phyloP scores from a whole-genome alignment of 1,140 invertebrate species.

The Ips nitidus region DNA sequence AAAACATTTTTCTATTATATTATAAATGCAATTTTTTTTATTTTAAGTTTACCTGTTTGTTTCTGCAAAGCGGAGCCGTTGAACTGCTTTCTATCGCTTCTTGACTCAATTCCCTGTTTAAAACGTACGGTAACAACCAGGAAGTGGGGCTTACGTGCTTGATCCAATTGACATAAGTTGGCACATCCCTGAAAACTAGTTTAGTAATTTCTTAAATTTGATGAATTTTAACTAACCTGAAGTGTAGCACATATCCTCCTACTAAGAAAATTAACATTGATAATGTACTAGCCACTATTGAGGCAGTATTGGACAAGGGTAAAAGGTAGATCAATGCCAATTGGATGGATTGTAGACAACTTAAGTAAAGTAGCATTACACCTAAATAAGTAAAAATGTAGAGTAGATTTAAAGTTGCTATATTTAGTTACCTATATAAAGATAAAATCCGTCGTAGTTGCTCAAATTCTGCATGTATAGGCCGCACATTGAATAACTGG shows the following conservation, averaged over 20 bases:
- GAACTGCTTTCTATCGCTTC: slow-evolving; percentile 62
- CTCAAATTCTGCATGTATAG: slow-evolving; percentile 66
- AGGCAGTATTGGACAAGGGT: slow-evolving; percentile 60
- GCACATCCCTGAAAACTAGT: slow-evolving; percentile 59
- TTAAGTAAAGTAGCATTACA: slow-evolving; percentile 77
- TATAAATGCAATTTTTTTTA: background rate
- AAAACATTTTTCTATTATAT: background rate
- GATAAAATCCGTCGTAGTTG: slow-evolving; percentile 68
- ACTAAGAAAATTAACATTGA: slow-evolving; percentile 65
- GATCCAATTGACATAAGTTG: slow-evolving; percentile 65
- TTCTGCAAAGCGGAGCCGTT: slow-evolving; percentile 60
- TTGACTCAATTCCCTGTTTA: slow-evolving; percentile 66
- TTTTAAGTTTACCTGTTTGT: slow-evolving; percentile 61
- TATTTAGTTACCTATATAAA: slow-evolving; percentile 67
- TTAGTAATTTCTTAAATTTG: too few species aligned
- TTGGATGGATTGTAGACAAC: slow-evolving; percentile 69
- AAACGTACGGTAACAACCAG: slow-evolving; percentile 71
- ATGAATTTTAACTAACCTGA: slow-evolving; percentile 42
- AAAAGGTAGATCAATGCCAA: slow-evolving; percentile 68
- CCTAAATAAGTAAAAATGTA: slow-evolving; percentile 53
- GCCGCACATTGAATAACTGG: slow-evolving; percentile 87
- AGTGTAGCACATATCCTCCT: slow-evolving; percentile 72
- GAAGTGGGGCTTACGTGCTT: slow-evolving; percentile 70
- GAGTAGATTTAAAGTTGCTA: background rate
- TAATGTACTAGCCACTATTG: slow-evolving; percentile 63